Conservation (phyloP, 2,888 invertebrate species). For the Notodonta ziczac region DNA sequence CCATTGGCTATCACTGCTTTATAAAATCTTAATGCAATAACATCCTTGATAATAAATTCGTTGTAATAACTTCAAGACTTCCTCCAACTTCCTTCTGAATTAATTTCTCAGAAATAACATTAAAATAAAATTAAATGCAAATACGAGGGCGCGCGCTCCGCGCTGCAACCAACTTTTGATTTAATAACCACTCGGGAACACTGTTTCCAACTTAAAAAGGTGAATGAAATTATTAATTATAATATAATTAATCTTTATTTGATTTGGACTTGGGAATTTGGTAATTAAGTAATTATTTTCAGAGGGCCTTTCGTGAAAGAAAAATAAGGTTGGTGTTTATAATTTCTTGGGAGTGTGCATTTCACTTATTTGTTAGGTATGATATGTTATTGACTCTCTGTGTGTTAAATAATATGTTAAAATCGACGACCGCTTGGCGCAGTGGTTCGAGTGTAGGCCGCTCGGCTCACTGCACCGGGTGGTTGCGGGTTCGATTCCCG, state of each 20-base stretch:
- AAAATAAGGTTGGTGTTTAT: not conserved
- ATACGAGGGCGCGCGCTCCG: conserved; percentile 6
- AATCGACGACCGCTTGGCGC: too few relatives aligned
- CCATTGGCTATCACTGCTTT: too few relatives aligned
- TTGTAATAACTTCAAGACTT: conserved; percentile 6
- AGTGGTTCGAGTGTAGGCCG: too few relatives aligned
- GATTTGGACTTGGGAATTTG: conserved; percentile 10
- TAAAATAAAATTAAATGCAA: conserved; percentile 7
- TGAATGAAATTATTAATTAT: conserved; percentile 17
- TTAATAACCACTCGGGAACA: conserved; percentile 27
- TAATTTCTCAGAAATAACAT: conserved; percentile 6
- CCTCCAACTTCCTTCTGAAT: conserved; percentile 3
- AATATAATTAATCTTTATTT: conserved; percentile 11
- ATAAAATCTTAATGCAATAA: too few relatives aligned
- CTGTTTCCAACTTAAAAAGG: conserved; percentile 22
- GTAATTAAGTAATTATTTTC: not conserved
- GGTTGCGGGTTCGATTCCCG: too few relatives aligned
- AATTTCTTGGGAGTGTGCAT: not conserved
- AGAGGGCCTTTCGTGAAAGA: not conserved
- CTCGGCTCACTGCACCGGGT: too few relatives aligned
- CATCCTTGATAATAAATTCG: conserved; percentile 2
- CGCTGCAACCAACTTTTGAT: conserved; percentile 34
- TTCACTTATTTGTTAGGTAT: too few relatives aligned
- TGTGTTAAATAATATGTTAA: too few relatives aligned
- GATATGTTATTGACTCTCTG: too few relatives aligned